Base-by-base conservation (phyloP, 2,797 vertebrate species). In the Xenentodon cancila region DNA sequence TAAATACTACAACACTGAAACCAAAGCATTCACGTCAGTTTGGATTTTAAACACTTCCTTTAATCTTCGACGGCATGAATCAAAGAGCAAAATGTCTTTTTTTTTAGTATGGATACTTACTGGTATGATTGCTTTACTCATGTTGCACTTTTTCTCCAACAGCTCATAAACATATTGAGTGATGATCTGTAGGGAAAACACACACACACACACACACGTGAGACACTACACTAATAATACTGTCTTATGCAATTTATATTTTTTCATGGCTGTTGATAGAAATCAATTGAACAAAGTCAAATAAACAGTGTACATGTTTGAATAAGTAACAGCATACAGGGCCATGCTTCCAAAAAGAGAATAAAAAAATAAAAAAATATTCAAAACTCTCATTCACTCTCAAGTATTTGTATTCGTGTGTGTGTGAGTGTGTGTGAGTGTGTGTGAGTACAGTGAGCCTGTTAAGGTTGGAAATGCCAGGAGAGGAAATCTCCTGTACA, bases 121-220 rank as follows among this genome's bases (percentile, higher is more conserved):
- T 66, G 97, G 97, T 55, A 99, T 90, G 82, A 92, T 95, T 79
- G 94, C 91, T 94, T 95, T 98, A 85, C 93, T 95, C 94, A 99
- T 94, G 88, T 95, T 95, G 91, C 96, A 99, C 82, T 96, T 95
- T 27, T 94, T 94, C 89, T 97, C 95, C 92, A 99, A 85, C 73
- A 96, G 93, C 75, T 97, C 94, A 80, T 99, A 99, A 80, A 99
- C 92, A 81, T 96, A 94, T 74, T 96, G 95, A 64, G 97, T 99
- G 92, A 99, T 96, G 83, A 99, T 98, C 97, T 99, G 90, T 37
- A 87, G 67, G 70, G 64, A 78, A 46, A 40, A n/a, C n/a, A 62
- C 73, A 55, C 65, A 85, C 71, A 82, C 17, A 77, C n/a, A 72
- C 21, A 72, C 2, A 68, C 45, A 27, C 72, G 59, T 77, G 53